Evolutionary conservation across 2,888 invertebrate species (phyloP).

Genomic region (Spicauda simplicius): DNA sequence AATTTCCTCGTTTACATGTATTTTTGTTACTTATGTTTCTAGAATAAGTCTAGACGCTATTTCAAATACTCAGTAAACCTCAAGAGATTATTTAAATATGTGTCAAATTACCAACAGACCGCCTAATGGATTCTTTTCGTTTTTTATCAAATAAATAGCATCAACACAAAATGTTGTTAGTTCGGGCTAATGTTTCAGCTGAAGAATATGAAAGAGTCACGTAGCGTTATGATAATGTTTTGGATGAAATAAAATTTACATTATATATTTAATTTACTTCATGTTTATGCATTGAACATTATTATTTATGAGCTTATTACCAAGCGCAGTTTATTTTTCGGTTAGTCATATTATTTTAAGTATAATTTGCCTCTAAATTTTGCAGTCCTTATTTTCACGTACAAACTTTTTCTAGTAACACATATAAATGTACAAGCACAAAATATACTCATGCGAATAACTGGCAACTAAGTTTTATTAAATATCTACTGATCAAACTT

Average conservation of each 20-base stretch:
- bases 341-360: neutral
- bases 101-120: neutral
- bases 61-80: neutral
- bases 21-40: too few species aligned
- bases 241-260: neutral
- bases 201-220: neutral
- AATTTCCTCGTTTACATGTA: too few species aligned
- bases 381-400: neutral
- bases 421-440: neutral
- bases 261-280: neutral
- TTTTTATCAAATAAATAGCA: neutral
- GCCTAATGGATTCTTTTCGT: neutral
- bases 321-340: neutral
- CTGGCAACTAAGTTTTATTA: neutral
- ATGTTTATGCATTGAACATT: neutral
- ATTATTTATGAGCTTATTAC: neutral
- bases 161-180: neutral
- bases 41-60: neutral
- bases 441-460: neutral
- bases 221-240: neutral
- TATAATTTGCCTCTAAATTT: neutral
- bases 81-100: neutral
- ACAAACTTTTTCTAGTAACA: neutral
- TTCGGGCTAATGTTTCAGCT: neutral
- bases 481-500: constrained; percentile 45